phyloP scores from a whole-genome alignment of 2,888 invertebrate species.

The Noctua janthina region DNA sequence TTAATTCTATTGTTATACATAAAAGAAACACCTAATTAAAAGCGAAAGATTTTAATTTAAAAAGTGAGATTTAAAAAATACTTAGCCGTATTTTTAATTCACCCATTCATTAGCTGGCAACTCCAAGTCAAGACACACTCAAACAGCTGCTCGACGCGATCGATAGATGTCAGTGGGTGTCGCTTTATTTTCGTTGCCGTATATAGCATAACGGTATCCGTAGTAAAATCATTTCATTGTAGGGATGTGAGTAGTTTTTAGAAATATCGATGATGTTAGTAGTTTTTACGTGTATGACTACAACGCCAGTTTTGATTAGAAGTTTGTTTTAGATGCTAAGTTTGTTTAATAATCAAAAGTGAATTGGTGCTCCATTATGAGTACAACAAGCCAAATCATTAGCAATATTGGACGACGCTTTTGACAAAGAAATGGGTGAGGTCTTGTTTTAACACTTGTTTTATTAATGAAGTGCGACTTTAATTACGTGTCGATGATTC shows the following conservation, averaged over 20 bases:
- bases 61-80: background rate
- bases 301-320: background rate
- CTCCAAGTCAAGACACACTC: conserved; percentile 58
- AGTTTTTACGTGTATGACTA: background rate
- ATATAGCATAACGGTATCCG: conserved; percentile 86
- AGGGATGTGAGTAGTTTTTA: conserved; percentile 52
- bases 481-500: background rate
- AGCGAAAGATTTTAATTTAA: background rate
- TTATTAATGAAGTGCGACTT: background rate
- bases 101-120: conserved; percentile 74
- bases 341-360: background rate
- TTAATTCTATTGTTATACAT: background rate
- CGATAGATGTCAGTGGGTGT: conserved; percentile 90
- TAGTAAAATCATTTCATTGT: conserved; percentile 84
- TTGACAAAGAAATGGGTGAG: background rate
- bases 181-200: conserved; percentile 88
- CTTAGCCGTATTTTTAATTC: background rate
- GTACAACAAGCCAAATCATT: background rate
- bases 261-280: conserved; percentile 44
- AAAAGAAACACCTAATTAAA: background rate
- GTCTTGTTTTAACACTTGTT: background rate
- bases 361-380: background rate
- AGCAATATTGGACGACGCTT: background rate
- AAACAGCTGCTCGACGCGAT: conserved; percentile 86
- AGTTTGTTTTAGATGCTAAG: background rate